A percentile compares a stretch with the other conserved stretches of the same genome.
Conservation (phyloP, 2,888 invertebrate genomes). For the Bimastos eiseni region DNA sequence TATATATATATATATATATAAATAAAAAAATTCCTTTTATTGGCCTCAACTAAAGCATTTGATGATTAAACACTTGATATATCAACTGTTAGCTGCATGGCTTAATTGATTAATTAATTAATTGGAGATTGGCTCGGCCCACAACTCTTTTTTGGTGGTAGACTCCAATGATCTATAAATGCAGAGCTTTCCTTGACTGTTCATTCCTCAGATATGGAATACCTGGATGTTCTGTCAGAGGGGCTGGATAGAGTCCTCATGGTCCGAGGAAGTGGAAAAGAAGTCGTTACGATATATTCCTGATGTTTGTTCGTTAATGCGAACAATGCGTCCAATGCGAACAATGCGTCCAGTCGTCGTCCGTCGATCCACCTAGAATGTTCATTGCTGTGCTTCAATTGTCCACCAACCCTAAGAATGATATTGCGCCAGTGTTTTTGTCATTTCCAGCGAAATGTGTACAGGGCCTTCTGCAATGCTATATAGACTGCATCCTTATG, state of each 20-base stretch:
- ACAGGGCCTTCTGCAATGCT: neutral
- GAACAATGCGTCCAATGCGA: too few species aligned
- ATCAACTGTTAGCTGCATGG: too few species aligned
- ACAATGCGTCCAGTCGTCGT: neutral
- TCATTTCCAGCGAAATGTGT: conserved; percentile 2
- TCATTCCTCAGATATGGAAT: conserved; percentile 85
- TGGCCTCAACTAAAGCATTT: too few species aligned
- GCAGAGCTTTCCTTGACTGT: conserved; percentile 24
- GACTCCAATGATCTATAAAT: neutral
- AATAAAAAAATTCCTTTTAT: too few species aligned
- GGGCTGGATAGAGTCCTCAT: conserved; percentile 91
- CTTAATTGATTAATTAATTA: too few species aligned
- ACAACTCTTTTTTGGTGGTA: neutral
- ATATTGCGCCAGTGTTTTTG: neutral
- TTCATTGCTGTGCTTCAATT: neutral
- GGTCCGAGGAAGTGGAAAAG: conserved; percentile 94
- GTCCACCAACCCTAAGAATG: neutral
- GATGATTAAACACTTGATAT: too few species aligned
- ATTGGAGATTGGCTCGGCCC: too few species aligned
- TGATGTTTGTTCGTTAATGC: conserved; percentile 60
- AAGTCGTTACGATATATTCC: conserved; percentile 98
- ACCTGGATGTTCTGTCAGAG: conserved; percentile 93
- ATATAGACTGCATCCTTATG: too few species aligned
- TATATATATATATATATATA: too few species aligned
- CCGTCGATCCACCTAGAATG: neutral